Evolutionary conservation across 1,140 invertebrate genomes (phyloP).

Genomic region (Drosophila azteca): DNA sequence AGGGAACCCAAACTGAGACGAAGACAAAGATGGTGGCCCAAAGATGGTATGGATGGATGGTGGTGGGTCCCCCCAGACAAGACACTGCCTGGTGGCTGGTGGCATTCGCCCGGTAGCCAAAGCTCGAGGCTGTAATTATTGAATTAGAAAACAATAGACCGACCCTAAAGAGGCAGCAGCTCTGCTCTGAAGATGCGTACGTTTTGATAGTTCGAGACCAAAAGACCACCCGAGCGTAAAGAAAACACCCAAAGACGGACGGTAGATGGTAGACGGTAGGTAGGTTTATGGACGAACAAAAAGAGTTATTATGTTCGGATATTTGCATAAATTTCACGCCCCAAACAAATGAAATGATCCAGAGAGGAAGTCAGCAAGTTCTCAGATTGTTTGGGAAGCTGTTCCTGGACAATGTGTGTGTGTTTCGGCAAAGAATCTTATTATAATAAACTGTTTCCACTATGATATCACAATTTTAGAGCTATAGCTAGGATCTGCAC

Average conservation of each 20-base stretch:
- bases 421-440: background rate
- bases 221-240: slow-evolving; percentile 73
- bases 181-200: slow-evolving; percentile 63
- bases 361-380: slow-evolving; percentile 38
- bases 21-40: background rate
- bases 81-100: background rate
- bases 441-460: background rate
- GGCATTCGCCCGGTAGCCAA: slow-evolving; percentile 54
- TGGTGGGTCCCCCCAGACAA: slow-evolving; percentile 34
- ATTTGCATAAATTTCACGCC: slow-evolving; percentile 82
- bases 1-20: slow-evolving; percentile 7
- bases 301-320: slow-evolving; percentile 78
- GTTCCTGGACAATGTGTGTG: slow-evolving; percentile 1
- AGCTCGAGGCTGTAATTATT: slow-evolving; percentile 70
- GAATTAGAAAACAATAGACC: slow-evolving; percentile 74
- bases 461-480: slow-evolving; percentile 9
- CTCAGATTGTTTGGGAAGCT: slow-evolving; percentile 1
- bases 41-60: slow-evolving; percentile 8
- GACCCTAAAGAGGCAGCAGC: slow-evolving; percentile 47
- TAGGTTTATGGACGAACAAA: slow-evolving; percentile 49
- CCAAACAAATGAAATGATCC: slow-evolving; percentile 48
- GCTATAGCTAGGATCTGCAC: too few relatives aligned
- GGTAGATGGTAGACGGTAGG: slow-evolving; percentile 44
- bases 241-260: slow-evolving; percentile 42
- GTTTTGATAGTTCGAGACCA: slow-evolving; percentile 50